A percentile compares a stretch with the other conserved stretches of the same genome.
Evolutionary conservation across 2,888 invertebrate genomes (phyloP).

Genomic region (Argyra leucocephala): DNA sequence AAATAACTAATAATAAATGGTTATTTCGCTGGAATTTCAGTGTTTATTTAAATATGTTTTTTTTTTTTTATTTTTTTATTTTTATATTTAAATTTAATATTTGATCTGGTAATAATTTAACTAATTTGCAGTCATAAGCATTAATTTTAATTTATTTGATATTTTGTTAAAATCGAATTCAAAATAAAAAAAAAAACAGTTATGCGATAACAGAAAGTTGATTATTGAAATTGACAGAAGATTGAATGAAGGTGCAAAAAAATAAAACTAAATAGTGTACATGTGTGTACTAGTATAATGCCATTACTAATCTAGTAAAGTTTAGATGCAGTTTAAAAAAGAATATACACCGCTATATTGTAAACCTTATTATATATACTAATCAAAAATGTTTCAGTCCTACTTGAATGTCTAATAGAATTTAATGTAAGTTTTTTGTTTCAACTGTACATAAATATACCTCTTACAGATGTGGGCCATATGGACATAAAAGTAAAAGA

Average conservation of each 20-base stretch:
- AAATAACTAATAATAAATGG: not conserved
- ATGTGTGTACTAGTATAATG: no score
- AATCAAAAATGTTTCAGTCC: no score
- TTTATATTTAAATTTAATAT: not conserved
- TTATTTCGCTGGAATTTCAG: not conserved
- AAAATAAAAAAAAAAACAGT: slow-evolving; percentile 2
- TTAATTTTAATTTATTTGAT: not conserved
- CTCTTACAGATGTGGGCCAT: no score
- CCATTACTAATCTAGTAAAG: no score
- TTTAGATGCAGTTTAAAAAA: no score
- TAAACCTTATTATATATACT: no score
- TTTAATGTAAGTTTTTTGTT: no score
- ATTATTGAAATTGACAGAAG: no score
- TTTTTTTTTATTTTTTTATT: not conserved
- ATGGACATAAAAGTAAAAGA: no score
- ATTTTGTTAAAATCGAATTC: not conserved
- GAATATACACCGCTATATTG: no score
- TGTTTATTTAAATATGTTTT: slow-evolving; percentile 6
- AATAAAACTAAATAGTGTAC: not conserved
- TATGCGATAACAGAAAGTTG: not conserved
- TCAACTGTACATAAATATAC: no score
- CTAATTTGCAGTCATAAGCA: slow-evolving; percentile 1
- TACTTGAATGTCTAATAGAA: no score
- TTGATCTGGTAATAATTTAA: not conserved
- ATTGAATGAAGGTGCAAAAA: not conserved